Conservation (phyloP, 2,888 invertebrate genomes). For the Trichogramma dendrolimi region DNA sequence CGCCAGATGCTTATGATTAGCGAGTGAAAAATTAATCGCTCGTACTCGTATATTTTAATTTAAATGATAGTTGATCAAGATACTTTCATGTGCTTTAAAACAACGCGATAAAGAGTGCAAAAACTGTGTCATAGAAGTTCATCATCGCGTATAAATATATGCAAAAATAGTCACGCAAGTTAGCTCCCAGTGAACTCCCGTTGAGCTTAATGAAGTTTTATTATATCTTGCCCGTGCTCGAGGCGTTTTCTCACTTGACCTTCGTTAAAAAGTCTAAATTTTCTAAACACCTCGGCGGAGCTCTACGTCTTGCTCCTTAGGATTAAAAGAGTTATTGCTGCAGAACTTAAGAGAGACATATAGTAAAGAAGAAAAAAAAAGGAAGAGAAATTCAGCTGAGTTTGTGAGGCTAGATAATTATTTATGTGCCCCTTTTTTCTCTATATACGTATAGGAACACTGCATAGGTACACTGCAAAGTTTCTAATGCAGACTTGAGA, state of each 20-base stretch:
- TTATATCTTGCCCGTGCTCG: constrained; percentile 12
- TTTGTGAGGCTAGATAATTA: constrained; percentile 3
- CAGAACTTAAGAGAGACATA: constrained; percentile 1
- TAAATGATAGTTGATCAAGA: too few relatives aligned
- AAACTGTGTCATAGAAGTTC: too few relatives aligned
- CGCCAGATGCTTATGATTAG: too few relatives aligned
- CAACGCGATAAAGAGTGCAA: too few relatives aligned
- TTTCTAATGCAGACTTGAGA: too few relatives aligned
- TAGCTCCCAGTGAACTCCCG: too few relatives aligned
- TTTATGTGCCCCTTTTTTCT: constrained; percentile 2
- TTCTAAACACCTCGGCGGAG: constrained; percentile 16
- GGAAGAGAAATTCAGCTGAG: constrained; percentile 4
- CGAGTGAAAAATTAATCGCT: too few relatives aligned
- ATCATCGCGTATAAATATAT: too few relatives aligned
- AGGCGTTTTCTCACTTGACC: constrained; percentile 17
- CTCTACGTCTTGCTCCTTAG: background rate
- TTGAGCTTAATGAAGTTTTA: constrained; percentile 19
- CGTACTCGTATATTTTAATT: too few relatives aligned
- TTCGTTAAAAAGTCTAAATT: constrained; percentile 21
- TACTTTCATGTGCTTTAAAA: too few relatives aligned
- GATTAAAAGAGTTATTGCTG: background rate
- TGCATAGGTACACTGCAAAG: too few relatives aligned
- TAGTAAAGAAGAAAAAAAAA: background rate
- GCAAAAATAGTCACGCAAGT: constrained; percentile 6
- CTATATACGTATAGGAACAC: too few relatives aligned